Conservation (phyloP, 2,113 vertebrate genomes). For the Ctenodactylus gundi region DNA sequence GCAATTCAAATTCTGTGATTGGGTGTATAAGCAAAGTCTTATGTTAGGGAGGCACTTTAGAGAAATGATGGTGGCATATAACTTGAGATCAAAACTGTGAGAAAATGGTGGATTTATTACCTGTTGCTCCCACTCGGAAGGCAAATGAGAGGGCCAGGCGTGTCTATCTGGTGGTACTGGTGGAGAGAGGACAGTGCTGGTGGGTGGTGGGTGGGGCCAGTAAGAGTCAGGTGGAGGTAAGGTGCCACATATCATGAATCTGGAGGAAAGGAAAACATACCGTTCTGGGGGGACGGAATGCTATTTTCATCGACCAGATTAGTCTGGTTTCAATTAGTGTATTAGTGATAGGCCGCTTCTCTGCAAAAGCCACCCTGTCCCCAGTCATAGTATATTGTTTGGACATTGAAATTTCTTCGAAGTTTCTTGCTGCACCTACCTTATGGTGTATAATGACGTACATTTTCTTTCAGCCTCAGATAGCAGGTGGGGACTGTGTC, state of each 20-base stretch:
- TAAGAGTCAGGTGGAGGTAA: too few species aligned
- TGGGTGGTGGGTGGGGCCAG: too few species aligned
- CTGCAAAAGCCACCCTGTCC: neutral
- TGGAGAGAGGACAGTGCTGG: neutral
- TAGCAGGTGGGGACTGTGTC: fast-evolving
- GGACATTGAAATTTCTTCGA: neutral
- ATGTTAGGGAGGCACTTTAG: neutral
- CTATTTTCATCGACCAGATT: neutral
- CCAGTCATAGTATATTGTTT: neutral
- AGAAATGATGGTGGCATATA: neutral
- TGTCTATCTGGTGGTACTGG: too few species aligned
- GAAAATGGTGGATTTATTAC: neutral
- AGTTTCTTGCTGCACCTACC: neutral
- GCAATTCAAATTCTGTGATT: neutral
- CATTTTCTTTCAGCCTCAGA: neutral
- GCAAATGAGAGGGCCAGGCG: neutral
- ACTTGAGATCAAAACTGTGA: neutral
- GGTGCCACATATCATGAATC: fast-evolving
- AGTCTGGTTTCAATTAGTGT: neutral
- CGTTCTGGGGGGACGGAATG: neutral
- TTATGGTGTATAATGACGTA: neutral
- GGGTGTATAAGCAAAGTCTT: fast-evolving
- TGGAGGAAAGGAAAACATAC: neutral
- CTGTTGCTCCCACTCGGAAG: neutral
- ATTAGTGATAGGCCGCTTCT: neutral